Conservation (phyloP, 1,140 invertebrate genomes). For the Bombus terrestris region DNA sequence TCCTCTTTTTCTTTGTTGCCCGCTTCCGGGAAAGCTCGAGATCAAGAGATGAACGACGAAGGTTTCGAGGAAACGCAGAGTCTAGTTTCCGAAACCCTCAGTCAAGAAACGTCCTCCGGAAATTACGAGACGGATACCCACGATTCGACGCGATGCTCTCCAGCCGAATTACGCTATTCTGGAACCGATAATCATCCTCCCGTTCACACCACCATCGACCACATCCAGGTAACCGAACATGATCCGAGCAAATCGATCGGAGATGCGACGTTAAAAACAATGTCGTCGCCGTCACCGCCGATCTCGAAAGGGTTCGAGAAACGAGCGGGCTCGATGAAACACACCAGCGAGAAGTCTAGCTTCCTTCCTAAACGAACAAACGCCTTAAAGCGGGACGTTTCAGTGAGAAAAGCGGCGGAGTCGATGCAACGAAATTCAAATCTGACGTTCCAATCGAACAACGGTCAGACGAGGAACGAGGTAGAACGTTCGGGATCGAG, state of each 20-base stretch:
- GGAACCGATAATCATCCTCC: neutral
- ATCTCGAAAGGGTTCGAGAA: constrained; percentile 36
- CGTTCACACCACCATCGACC: neutral
- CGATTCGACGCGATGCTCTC: constrained; percentile 80
- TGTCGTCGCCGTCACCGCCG: neutral
- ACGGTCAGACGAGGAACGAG: constrained; percentile 68
- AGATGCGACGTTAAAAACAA: neutral
- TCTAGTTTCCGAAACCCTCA: constrained; percentile 91
- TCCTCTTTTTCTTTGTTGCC: constrained; percentile 64
- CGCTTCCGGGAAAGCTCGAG: constrained; percentile 77
- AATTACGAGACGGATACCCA: constrained; percentile 87
- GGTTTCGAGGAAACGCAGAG: constrained; percentile 95
- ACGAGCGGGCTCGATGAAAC: constrained; percentile 28
- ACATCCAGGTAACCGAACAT: neutral
- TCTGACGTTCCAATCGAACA: neutral
- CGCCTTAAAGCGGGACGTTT: constrained; percentile 70
- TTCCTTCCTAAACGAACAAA: constrained; percentile 74
- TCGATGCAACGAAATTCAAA: constrained; percentile 47
- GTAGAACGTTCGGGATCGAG: constrained; percentile 86
- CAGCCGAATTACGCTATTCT: constrained; percentile 73
- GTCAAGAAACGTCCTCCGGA: constrained; percentile 89
- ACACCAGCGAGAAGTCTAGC: constrained; percentile 64
- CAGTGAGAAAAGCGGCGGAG: constrained; percentile 64
- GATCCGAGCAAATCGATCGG: neutral
- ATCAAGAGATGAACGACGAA: constrained; percentile 91